A percentile compares a stretch with the other conserved stretches of the same genome.
Evolutionary conservation across 2,888 invertebrate genomes (phyloP).

Genomic region (Oeneis ivallda): DNA sequence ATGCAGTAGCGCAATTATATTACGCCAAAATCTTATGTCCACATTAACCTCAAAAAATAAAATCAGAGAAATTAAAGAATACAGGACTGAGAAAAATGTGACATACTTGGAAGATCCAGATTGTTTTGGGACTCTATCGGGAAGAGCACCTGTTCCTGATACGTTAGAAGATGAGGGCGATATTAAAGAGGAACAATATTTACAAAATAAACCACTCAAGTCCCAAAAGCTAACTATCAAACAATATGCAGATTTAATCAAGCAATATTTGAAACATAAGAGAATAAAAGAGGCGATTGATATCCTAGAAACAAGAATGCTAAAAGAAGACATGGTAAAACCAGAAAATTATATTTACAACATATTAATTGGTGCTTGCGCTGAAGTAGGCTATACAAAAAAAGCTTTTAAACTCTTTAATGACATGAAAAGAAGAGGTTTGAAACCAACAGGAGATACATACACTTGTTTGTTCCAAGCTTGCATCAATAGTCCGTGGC

Average conservation of each 20-base stretch:
- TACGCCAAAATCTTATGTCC: constrained; percentile 48
- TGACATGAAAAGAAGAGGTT: constrained; percentile 88
- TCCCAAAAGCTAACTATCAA: constrained; percentile 80
- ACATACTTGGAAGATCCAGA: constrained; percentile 77
- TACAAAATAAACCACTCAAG: constrained; percentile 74
- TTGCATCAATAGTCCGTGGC: constrained; percentile 90
- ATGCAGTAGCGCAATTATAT: constrained; percentile 38
- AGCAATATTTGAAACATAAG: constrained; percentile 83
- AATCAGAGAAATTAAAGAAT: constrained; percentile 48
- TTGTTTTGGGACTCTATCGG: constrained; percentile 77
- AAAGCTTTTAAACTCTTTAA: constrained; percentile 92
- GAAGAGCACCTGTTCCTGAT: constrained; percentile 47
- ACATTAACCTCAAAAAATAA: constrained; percentile 44
- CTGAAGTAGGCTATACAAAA: constrained; percentile 90
- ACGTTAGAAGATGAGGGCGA: constrained; percentile 80
- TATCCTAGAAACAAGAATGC: constrained; percentile 88
- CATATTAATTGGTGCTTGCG: constrained; percentile 91
- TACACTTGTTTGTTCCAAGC: constrained; percentile 95
- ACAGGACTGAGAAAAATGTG: constrained; percentile 61
- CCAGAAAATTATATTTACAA: constrained; percentile 91
- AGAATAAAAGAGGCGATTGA: constrained; percentile 89
- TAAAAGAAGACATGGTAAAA: constrained; percentile 88
- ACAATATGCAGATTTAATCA: constrained; percentile 87
- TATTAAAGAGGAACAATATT: constrained; percentile 81
- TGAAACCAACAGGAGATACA: constrained; percentile 86